These are phyloP conservation scores for Eupithecia pulchellata DNA, from an alignment of 2,888 invertebrate species.

Conservation along the genomic window DNA sequence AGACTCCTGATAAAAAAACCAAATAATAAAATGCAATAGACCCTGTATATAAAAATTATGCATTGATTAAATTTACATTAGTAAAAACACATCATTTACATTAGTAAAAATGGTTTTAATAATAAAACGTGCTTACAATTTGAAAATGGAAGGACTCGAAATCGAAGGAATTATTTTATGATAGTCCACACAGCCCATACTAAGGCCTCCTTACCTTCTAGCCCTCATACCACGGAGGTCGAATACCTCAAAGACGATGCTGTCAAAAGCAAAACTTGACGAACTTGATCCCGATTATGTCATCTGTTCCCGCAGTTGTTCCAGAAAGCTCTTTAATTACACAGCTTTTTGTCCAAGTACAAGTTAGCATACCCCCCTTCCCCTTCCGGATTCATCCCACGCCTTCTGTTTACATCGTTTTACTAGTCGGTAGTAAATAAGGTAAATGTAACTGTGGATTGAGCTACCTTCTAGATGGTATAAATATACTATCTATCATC, in stretches of 20 bases:
- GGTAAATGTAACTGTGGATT: conserved; percentile 8
- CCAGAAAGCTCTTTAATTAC: conserved; percentile 41
- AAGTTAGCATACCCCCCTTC: conserved; percentile 20
- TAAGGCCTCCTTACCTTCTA: background rate
- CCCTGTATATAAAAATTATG: too few relatives aligned
- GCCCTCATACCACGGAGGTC: background rate
- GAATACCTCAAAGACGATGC: conserved; percentile 20
- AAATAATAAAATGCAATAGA: too few relatives aligned
- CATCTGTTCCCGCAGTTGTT: conserved; percentile 42
- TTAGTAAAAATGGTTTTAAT: too few relatives aligned
- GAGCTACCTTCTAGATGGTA: conserved; percentile 5
- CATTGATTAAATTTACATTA: too few relatives aligned
- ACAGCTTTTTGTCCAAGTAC: conserved; percentile 39
- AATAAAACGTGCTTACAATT: too few relatives aligned
- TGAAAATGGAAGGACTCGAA: too few relatives aligned
- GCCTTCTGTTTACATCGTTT: conserved; percentile 16
- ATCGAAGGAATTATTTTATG: too few relatives aligned
- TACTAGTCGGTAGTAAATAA: too few relatives aligned
- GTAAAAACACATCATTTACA: too few relatives aligned
- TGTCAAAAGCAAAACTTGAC: conserved; percentile 41
- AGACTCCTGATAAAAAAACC: too few relatives aligned
- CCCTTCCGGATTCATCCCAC: conserved; percentile 3
- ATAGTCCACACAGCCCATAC: too few relatives aligned
- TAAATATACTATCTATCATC: too few relatives aligned
- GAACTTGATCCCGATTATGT: conserved; percentile 39